phyloP scores from a whole-genome alignment of 2,113 vertebrate species.

The Gymnobelideus leadbeateri region DNA sequence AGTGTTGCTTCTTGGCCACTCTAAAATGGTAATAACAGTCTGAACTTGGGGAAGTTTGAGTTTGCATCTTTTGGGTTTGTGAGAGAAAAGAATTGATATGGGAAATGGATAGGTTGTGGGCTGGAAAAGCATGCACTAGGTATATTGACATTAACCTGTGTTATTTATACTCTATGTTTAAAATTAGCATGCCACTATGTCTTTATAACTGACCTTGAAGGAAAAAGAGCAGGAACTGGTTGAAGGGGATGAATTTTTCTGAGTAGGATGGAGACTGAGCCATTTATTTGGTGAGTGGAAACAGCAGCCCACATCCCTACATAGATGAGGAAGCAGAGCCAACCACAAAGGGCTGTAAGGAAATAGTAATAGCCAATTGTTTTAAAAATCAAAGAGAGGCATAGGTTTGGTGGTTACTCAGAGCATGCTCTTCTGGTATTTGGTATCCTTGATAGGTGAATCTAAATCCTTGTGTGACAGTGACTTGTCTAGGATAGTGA shows the following conservation, averaged over 20 bases:
- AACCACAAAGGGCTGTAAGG: neutral
- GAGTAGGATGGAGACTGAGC: too few relatives aligned
- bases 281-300: too few relatives aligned
- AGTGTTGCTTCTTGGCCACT: neutral
- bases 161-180: neutral
- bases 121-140: neutral
- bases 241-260: neutral
- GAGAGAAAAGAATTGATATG: neutral
- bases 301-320: neutral
- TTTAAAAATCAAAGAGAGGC: neutral
- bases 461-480: neutral
- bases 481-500: neutral
- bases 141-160: neutral
- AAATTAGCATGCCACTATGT: neutral
- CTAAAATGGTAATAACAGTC: neutral
- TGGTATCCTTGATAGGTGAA: neutral
- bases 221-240: neutral
- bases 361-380: neutral
- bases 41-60: neutral
- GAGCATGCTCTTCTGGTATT: neutral
- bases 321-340: neutral
- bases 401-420: too few relatives aligned
- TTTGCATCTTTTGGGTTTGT: neutral
- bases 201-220: neutral
- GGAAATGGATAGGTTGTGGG: neutral